These are phyloP conservation scores for Bos javanicus DNA, from an alignment of 2,113 vertebrate genomes.

Conservation along the genomic window DNA sequence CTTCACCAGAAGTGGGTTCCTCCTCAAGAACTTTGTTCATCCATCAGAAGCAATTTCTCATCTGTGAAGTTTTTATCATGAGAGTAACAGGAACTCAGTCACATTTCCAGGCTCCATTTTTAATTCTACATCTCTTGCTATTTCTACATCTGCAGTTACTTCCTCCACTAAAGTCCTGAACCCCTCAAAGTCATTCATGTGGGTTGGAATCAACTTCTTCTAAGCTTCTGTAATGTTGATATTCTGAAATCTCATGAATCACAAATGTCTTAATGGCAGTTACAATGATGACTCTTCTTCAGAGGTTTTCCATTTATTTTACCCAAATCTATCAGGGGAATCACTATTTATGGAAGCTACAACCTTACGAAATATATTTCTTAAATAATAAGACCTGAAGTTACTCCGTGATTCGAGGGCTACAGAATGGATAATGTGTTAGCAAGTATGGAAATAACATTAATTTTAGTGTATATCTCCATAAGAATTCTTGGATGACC, in stretches of 20 bases:
- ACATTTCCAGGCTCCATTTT: not conserved
- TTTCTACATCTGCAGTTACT: not conserved
- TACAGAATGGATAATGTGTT: not conserved
- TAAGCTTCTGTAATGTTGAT: not conserved
- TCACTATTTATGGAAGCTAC: not conserved
- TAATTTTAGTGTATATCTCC: not conserved
- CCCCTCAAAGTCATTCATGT: not conserved
- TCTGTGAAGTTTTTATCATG: not conserved
- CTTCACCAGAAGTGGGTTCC: not conserved
- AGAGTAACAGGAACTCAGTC: not conserved
- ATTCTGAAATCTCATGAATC: not conserved
- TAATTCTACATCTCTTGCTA: not conserved
- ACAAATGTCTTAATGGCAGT: not conserved
- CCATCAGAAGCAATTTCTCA: not conserved
- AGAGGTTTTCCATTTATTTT: not conserved
- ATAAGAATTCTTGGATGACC: not conserved
- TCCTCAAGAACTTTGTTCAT: not conserved
- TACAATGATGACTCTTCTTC: not conserved
- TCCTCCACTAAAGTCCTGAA: not conserved
- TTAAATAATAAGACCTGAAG: not conserved
- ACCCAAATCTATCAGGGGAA: not conserved
- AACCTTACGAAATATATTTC: not conserved
- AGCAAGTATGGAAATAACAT: not conserved
- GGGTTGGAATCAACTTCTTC: not conserved
- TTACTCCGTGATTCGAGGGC: not conserved